Evolutionary conservation across 2,797 vertebrate species (phyloP).

Genomic region (Mus spretus): DNA sequence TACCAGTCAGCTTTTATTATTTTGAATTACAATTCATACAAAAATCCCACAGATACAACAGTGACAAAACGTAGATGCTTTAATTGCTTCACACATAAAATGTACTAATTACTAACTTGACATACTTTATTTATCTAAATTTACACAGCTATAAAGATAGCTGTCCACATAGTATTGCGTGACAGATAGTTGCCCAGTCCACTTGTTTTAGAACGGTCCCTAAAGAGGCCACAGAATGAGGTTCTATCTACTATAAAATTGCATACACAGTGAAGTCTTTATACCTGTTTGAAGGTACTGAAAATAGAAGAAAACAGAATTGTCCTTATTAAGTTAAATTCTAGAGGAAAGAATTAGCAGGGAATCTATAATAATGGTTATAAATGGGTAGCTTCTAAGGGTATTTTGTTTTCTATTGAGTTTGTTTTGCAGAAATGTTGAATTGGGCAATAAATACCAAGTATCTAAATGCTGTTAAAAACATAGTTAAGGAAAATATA

Average conservation of each 20-base stretch:
- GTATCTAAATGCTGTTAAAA: slow-evolving; percentile 27
- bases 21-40: slow-evolving; percentile 53
- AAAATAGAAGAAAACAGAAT: slow-evolving; percentile 38
- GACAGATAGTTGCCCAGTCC: slow-evolving; percentile 45
- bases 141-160: slow-evolving; percentile 75
- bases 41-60: slow-evolving; percentile 52
- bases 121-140: slow-evolving; percentile 82
- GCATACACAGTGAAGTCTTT: background rate
- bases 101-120: slow-evolving; percentile 79
- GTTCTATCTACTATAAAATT: slow-evolving; percentile 24
- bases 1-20: slow-evolving; percentile 63
- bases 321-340: slow-evolving; percentile 64
- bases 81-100: slow-evolving; percentile 77
- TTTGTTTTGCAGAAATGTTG: slow-evolving; percentile 53
- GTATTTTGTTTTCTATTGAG: slow-evolving; percentile 57
- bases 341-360: slow-evolving; percentile 52
- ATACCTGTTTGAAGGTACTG: background rate
- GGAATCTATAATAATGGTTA: slow-evolving; percentile 61
- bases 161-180: slow-evolving; percentile 75
- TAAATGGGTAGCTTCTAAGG: slow-evolving; percentile 2
- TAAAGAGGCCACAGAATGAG: slow-evolving; percentile 41
- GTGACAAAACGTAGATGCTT: slow-evolving; percentile 64
- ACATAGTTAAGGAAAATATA: background rate
- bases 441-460: slow-evolving; percentile 27
- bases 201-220: slow-evolving; percentile 56